phyloP scores from a whole-genome alignment of 2,113 vertebrate genomes.

The Plestiodon gilberti region DNA sequence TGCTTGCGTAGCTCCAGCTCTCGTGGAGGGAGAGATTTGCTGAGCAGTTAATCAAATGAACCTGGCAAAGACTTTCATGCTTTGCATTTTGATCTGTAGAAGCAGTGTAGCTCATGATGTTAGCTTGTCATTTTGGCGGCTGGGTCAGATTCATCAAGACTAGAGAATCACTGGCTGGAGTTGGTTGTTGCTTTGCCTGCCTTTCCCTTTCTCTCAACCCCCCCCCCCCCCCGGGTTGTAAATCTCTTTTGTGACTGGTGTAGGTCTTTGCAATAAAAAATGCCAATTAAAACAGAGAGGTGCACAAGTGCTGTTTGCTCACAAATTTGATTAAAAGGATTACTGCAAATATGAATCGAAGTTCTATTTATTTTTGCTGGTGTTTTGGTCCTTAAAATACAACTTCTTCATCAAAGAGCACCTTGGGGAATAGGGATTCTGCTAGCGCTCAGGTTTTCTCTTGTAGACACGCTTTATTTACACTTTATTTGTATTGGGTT shows the following conservation, averaged over 20 bases:
- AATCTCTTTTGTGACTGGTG: conserved; percentile 7
- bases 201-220: too few relatives aligned
- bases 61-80: conserved; percentile 27
- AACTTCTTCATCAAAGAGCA: conserved; percentile 14
- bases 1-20: conserved; percentile 21
- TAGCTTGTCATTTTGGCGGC: conserved; percentile 23
- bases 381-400: conserved; percentile 2
- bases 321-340: conserved; percentile 15
- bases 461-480: neutral
- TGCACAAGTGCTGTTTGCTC: neutral
- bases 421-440: conserved; percentile 2
- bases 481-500: neutral
- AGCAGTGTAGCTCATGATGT: conserved; percentile 36
- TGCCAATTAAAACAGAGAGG: neutral
- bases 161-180: neutral
- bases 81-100: conserved; percentile 40
- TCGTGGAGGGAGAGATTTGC: conserved; percentile 30
- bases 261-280: neutral
- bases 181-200: neutral
- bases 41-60: conserved; percentile 36
- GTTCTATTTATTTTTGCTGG: neutral
- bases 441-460: neutral
- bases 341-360: conserved; percentile 15
- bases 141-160: conserved; percentile 28
- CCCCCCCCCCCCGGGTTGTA: neutral